A percentile compares a stretch with the other conserved stretches of the same genome.
Evolutionary conservation across 2,797 vertebrate species (phyloP).

Genomic region (Nasua narica): DNA sequence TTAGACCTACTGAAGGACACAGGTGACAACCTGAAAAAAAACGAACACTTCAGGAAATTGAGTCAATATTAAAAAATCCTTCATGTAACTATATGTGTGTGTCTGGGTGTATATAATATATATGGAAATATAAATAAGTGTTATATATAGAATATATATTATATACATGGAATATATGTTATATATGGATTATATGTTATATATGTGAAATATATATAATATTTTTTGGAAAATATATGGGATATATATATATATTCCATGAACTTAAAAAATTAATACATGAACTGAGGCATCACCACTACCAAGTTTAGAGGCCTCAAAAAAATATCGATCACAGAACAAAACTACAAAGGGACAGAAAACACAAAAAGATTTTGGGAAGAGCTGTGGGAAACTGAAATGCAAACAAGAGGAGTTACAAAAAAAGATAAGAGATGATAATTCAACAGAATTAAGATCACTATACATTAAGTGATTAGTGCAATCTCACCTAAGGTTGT

Average conservation of each 20-base stretch:
- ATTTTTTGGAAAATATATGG: neutral
- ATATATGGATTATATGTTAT: neutral
- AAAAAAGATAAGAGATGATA: neutral
- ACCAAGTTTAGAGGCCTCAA: neutral
- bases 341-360: neutral
- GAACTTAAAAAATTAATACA: neutral
- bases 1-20: neutral
- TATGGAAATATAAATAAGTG: neutral
- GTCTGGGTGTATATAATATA: no score
- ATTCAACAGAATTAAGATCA: neutral
- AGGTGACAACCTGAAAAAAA: neutral
- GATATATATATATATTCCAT: neutral
- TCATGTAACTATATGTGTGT: neutral
- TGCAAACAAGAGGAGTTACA: neutral
- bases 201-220: neutral
- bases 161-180: neutral
- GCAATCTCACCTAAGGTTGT: neutral
- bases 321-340: neutral
- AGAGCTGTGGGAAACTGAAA: neutral
- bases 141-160: neutral
- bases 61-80: neutral
- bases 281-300: neutral
- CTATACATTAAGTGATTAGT: neutral
- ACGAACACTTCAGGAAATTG: neutral
- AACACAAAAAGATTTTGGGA: neutral